Percentiles rank a stretch among this genome's conserved stretches.
phyloP scores from a whole-genome alignment of 2,888 invertebrate genomes.

The Adelphocoris suturalis region DNA sequence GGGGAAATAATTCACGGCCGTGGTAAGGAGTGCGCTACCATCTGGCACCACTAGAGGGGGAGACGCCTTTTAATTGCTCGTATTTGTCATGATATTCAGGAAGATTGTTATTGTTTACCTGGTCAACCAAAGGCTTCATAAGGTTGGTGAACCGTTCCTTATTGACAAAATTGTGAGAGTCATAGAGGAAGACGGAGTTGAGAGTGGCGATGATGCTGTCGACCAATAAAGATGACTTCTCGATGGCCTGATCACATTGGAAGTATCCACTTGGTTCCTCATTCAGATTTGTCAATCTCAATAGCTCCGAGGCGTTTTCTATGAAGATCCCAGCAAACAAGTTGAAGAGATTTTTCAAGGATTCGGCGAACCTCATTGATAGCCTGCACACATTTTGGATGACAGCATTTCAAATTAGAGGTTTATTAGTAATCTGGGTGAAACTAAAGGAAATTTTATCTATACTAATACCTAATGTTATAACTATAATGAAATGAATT shows the following conservation, averaged over 20 bases:
- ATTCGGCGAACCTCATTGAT: constrained; percentile 88
- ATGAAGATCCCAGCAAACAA: constrained; percentile 93
- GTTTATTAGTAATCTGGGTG: too few relatives aligned
- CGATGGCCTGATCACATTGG: constrained; percentile 78
- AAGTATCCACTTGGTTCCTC: constrained; percentile 60
- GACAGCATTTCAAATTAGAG: too few relatives aligned
- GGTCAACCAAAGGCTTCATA: constrained; percentile 93
- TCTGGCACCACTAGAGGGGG: too few relatives aligned
- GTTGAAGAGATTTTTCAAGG: constrained; percentile 91
- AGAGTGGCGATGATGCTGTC: constrained; percentile 88
- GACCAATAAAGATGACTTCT: constrained; percentile 83
- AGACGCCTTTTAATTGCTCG: too few relatives aligned
- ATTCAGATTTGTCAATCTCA: constrained; percentile 77
- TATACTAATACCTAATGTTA: too few relatives aligned
- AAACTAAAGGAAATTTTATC: too few relatives aligned
- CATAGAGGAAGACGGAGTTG: constrained; percentile 88
- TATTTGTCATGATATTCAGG: too few relatives aligned
- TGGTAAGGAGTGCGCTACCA: too few relatives aligned
- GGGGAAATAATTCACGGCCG: too few relatives aligned
- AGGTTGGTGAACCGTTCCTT: constrained; percentile 91
- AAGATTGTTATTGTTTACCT: constrained; percentile 79
- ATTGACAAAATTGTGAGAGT: constrained; percentile 90
- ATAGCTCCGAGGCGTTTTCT: constrained; percentile 87
- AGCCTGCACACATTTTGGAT: constrained; percentile 77
- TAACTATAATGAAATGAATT: too few relatives aligned